A percentile compares a stretch with the other conserved stretches of the same genome.
Evolutionary conservation across 2,888 invertebrate genomes (phyloP).

Genomic region (Plagodis dolabraria): DNA sequence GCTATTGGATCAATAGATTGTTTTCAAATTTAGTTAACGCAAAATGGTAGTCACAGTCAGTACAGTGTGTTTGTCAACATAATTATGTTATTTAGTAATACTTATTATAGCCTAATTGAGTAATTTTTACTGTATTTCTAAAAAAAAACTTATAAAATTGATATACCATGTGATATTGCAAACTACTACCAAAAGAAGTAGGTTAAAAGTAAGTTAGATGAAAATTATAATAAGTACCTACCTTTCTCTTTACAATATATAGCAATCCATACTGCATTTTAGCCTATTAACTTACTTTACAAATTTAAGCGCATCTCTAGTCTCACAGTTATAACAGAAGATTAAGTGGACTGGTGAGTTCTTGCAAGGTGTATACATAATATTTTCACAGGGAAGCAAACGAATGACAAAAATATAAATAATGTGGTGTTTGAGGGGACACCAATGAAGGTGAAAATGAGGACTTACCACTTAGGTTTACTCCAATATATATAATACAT

Average conservation of each 20-base stretch:
- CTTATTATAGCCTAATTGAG: too few relatives aligned
- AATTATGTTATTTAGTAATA: too few relatives aligned
- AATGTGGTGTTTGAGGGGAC: conserved; percentile 48
- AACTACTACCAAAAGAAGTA: conserved; percentile 49
- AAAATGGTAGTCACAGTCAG: too few relatives aligned
- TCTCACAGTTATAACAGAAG: too few relatives aligned
- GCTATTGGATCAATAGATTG: too few relatives aligned
- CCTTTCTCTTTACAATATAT: conserved; percentile 60
- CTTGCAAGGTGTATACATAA: too few relatives aligned
- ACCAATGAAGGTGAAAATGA: conserved; percentile 60
- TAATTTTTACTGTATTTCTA: background rate
- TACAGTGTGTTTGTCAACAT: too few relatives aligned
- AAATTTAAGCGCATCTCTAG: background rate
- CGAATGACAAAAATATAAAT: conserved; percentile 46
- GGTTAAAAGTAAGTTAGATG: conserved; percentile 51
- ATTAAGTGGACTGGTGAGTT: too few relatives aligned
- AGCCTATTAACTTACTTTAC: conserved; percentile 2
- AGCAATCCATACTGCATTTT: conserved; percentile 16
- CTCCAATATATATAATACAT: conserved; percentile 38
- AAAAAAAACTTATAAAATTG: conserved; percentile 3
- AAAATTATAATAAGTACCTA: conserved; percentile 33
- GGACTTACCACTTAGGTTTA: conserved; percentile 54
- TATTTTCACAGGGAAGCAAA: background rate
- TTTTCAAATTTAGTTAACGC: too few relatives aligned
- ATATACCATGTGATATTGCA: conserved; percentile 26